Conservation (phyloP, 2,113 vertebrate species). For the Okapia johnstoni region DNA sequence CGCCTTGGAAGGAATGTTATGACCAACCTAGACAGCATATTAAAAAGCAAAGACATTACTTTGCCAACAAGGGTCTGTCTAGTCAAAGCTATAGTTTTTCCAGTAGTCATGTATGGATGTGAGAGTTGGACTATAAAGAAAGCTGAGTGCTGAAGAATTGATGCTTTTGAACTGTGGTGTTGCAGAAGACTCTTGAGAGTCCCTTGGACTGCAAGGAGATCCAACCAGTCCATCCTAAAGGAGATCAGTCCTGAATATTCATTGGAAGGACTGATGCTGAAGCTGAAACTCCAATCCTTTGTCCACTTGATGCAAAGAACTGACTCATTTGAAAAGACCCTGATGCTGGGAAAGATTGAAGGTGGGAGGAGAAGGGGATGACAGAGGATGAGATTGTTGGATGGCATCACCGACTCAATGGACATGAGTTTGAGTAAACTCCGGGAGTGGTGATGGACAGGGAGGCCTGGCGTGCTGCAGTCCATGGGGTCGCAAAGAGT, state of each 20-base stretch:
- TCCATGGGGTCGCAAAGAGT: neutral
- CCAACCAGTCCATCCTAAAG: neutral
- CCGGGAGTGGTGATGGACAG: neutral
- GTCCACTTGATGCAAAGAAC: neutral
- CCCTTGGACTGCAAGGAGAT: neutral
- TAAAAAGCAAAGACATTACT: neutral
- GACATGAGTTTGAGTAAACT: neutral
- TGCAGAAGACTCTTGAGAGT: neutral
- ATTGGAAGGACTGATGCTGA: neutral
- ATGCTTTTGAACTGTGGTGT: neutral
- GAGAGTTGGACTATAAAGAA: neutral
- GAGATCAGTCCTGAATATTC: neutral
- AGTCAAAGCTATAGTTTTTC: neutral
- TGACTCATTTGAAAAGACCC: neutral
- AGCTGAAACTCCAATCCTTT: neutral
- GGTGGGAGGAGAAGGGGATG: neutral
- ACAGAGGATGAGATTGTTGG: neutral
- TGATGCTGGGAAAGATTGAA: neutral
- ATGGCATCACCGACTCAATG: neutral
- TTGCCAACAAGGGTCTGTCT: neutral
- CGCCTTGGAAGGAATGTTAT: neutral
- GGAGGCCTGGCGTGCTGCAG: neutral
- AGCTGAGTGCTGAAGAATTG: rapidly evolving
- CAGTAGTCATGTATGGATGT: neutral
- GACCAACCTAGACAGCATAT: neutral